Evolutionary conservation across 2,888 invertebrate genomes (phyloP).

Genomic region (Drosophila maculinotata): DNA sequence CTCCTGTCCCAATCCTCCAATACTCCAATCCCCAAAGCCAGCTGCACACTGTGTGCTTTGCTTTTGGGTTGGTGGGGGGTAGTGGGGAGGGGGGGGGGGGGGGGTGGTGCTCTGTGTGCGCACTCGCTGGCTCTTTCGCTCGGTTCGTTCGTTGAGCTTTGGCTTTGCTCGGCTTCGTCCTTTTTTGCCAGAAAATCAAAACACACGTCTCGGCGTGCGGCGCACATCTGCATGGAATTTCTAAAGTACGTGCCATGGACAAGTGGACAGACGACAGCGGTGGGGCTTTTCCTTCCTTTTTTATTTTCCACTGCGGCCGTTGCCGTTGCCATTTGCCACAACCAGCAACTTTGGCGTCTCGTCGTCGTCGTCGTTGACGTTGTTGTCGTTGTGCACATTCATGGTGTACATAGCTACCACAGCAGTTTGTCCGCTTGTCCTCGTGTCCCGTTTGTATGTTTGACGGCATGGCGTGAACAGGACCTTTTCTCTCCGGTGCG

Average conservation of each 20-base stretch:
- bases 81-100: constrained; percentile 22
- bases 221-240: constrained; percentile 81
- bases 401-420: constrained; percentile 73
- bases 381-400: constrained; percentile 57
- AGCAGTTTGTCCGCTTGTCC: constrained; percentile 42
- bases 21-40: constrained; percentile 41
- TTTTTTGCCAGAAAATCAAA: constrained; percentile 78
- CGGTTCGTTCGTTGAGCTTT: constrained; percentile 69
- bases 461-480: constrained; percentile 75
- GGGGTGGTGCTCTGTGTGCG: constrained; percentile 14
- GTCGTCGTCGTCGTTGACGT: constrained; percentile 33
- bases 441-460: constrained; percentile 69
- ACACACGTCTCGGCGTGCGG: constrained; percentile 80
- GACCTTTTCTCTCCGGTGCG: constrained; percentile 59
- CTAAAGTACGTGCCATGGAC: constrained; percentile 77
- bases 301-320: constrained; percentile 45
- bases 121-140: constrained; percentile 23
- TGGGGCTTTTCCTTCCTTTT: constrained; percentile 29
- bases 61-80: constrained; percentile 43
- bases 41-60: constrained; percentile 27
- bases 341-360: constrained; percentile 70
- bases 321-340: constrained; percentile 67
- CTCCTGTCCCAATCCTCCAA: constrained; percentile 20
- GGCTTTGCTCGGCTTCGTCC: constrained; percentile 42
- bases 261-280: constrained; percentile 38